These are phyloP conservation scores for Streblospio benedicti DNA, from an alignment of 1,140 invertebrate genomes.

Conservation along the genomic window DNA sequence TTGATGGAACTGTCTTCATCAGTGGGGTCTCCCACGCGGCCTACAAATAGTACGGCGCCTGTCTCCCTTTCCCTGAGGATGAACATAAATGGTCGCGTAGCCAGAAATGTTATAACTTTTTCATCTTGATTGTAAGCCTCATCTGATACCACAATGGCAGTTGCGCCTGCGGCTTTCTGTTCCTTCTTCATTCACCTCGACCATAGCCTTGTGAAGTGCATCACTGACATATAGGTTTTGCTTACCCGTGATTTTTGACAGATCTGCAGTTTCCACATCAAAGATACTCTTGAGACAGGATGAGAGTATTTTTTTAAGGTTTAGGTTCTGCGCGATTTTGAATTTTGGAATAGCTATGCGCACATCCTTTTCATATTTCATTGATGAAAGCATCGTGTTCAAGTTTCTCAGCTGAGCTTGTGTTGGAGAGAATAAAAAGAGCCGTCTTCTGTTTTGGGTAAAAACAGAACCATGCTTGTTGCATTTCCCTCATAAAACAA, in stretches of 20 bases:
- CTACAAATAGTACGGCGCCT: slow-evolving; percentile 58
- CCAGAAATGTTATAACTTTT: slow-evolving; percentile 51
- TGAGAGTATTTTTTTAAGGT: slow-evolving; percentile 40
- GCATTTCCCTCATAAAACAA: slow-evolving; percentile 47
- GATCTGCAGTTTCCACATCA: slow-evolving; percentile 51
- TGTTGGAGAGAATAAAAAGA: slow-evolving; percentile 46
- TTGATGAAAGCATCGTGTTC: slow-evolving; percentile 19
- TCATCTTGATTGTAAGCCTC: not conserved
- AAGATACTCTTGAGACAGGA: slow-evolving; percentile 54
- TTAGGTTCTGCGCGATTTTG: slow-evolving; percentile 26
- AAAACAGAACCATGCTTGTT: slow-evolving; percentile 63
- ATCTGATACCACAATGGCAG: slow-evolving; percentile 17
- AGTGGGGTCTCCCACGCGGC: too few relatives aligned
- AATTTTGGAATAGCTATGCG: slow-evolving; percentile 34
- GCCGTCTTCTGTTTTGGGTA: slow-evolving; percentile 50
- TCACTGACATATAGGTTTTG: slow-evolving; percentile 20
- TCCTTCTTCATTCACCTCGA: slow-evolving; percentile 42
- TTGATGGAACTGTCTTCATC: too few relatives aligned
- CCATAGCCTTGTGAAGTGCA: slow-evolving; percentile 41
- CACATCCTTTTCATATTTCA: slow-evolving; percentile 23
- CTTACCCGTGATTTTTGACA: slow-evolving; percentile 47
- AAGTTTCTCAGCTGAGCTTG: slow-evolving; percentile 49
- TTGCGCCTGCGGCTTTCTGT: slow-evolving; percentile 33
- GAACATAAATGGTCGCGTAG: slow-evolving; percentile 62
- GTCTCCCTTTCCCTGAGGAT: slow-evolving; percentile 57